Evolutionary conservation across 2,113 vertebrate species (phyloP).

Genomic region (Cichladusa arquata): DNA sequence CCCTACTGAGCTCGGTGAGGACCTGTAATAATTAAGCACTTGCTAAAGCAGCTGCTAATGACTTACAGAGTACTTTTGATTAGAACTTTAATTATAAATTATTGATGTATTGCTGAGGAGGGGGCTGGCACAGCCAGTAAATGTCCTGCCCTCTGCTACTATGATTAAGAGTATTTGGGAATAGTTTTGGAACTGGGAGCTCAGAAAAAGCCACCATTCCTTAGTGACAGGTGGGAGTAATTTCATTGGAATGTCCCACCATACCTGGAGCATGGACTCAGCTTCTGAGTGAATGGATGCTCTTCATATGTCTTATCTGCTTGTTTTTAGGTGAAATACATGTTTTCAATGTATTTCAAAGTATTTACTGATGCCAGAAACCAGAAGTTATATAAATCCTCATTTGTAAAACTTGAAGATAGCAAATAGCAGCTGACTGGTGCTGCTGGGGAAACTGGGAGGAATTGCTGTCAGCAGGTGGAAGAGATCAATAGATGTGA

Average conservation of each 20-base stretch:
- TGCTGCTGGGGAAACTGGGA: neutral
- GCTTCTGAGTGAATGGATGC: neutral
- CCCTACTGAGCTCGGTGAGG: neutral
- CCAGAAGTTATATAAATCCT: neutral
- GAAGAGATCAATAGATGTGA: neutral
- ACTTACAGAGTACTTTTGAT: neutral
- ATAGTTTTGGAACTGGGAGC: neutral
- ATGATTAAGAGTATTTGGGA: neutral
- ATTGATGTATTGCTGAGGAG: neutral
- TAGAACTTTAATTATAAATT: neutral
- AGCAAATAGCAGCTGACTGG: neutral
- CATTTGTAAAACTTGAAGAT: neutral
- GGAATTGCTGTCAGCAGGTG: neutral
- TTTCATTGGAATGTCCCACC: neutral
- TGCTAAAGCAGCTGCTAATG: neutral
- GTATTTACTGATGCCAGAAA: neutral
- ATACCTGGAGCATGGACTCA: fast-evolving
- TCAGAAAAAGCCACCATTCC: neutral
- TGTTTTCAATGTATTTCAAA: neutral
- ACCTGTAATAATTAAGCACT: conserved; percentile 8
- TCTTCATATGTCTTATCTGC: neutral
- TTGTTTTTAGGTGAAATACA: neutral
- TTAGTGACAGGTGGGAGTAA: neutral
- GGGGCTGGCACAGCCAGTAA: neutral
- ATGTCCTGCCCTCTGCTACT: neutral